A percentile compares a stretch with the other conserved stretches of the same genome.
phyloP scores from a whole-genome alignment of 2,888 invertebrate genomes.

The Oeneis ivallda region DNA sequence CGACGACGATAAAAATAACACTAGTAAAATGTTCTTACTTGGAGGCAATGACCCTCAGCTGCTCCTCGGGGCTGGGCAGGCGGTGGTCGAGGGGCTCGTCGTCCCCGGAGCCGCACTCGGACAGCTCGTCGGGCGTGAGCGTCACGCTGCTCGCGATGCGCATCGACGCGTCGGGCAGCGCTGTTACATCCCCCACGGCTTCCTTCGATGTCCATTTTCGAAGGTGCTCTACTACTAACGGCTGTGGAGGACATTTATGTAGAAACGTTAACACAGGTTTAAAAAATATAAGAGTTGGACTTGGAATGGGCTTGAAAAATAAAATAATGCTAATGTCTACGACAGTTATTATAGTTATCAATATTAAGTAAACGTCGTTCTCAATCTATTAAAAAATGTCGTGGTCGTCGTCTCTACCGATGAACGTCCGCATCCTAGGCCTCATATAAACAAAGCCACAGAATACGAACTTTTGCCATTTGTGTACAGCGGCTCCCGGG shows the following conservation, averaged over 20 bases:
- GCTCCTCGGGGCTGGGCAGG: conserved; percentile 93
- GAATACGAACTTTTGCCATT: too few relatives aligned
- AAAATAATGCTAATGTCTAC: too few relatives aligned
- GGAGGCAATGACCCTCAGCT: conserved; percentile 89
- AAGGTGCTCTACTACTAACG: conserved; percentile 88
- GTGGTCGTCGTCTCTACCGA: too few relatives aligned
- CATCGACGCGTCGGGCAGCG: conserved; percentile 88
- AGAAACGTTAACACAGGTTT: conserved; percentile 1
- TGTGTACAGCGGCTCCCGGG: too few relatives aligned
- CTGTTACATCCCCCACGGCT: conserved; percentile 91
- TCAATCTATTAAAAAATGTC: too few relatives aligned
- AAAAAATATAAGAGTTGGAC: background rate
- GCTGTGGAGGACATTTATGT: conserved; percentile 76
- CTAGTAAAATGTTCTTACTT: conserved; percentile 79
- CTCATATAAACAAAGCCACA: too few relatives aligned
- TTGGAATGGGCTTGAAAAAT: background rate
- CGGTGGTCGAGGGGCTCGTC: conserved; percentile 90
- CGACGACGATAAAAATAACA: background rate
- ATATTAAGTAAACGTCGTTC: too few relatives aligned
- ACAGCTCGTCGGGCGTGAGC: conserved; percentile 76
- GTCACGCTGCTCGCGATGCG: conserved; percentile 83
- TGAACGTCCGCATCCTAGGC: too few relatives aligned
- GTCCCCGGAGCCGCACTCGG: conserved; percentile 82
- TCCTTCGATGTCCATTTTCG: conserved; percentile 93
- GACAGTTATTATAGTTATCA: too few relatives aligned